Evolutionary conservation across 2,888 invertebrate genomes (phyloP).

Genomic region (Byasa hedistus): DNA sequence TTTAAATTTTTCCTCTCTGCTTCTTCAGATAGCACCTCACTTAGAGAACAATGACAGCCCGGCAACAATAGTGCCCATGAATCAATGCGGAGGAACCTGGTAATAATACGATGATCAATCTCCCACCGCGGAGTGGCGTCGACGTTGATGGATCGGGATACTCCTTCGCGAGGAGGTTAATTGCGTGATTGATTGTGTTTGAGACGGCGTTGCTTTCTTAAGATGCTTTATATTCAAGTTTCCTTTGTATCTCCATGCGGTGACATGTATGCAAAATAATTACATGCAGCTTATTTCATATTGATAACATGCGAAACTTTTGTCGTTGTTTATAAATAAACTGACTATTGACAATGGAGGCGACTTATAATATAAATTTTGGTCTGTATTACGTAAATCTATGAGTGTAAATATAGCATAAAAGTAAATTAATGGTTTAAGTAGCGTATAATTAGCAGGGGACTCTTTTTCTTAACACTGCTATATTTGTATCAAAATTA

Average conservation of each 20-base stretch:
- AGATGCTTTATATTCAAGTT: neutral
- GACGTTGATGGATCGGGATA: conserved; percentile 50
- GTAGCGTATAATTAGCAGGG: neutral
- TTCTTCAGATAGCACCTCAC: conserved; percentile 14
- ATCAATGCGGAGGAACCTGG: conserved; percentile 33
- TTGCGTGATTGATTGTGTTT: conserved; percentile 45
- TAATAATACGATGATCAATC: conserved; percentile 50
- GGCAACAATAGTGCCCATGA: conserved; percentile 33
- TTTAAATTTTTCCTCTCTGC: conserved; percentile 23
- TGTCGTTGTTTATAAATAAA: neutral
- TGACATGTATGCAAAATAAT: neutral
- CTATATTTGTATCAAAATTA: neutral
- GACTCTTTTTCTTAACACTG: neutral
- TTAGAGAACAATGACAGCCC: conserved; percentile 28
- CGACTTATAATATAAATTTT: neutral
- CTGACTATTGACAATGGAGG: neutral
- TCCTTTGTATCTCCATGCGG: neutral
- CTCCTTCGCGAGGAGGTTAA: conserved; percentile 40
- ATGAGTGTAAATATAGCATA: neutral
- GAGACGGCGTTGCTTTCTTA: conserved; percentile 16
- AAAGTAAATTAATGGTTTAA: neutral
- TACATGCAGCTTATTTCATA: neutral
- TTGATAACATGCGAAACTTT: neutral
- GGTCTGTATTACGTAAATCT: neutral
- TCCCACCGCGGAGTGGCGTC: conserved; percentile 39